A percentile compares a stretch with the other conserved stretches of the same genome.
phyloP scores from a whole-genome alignment of 2,888 invertebrate species.

The Dryobota labecula region DNA sequence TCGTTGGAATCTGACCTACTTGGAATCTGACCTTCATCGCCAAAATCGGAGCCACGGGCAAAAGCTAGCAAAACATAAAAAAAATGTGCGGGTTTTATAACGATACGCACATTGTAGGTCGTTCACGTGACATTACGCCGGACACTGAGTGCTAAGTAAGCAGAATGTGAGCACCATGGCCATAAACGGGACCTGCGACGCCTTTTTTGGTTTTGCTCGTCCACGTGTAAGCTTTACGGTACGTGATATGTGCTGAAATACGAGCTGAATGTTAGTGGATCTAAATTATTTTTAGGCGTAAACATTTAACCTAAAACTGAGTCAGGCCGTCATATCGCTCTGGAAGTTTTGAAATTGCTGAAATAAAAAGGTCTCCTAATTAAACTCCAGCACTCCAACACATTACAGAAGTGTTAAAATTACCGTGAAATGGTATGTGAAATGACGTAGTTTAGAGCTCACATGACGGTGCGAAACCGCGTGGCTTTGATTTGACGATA shows the following conservation, averaged over 20 bases:
- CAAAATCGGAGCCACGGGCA: too few species aligned
- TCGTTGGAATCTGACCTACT: too few species aligned
- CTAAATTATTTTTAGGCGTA: not conserved
- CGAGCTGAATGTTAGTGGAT: not conserved
- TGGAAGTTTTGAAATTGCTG: not conserved
- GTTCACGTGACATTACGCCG: constrained; percentile 11
- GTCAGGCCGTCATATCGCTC: not conserved
- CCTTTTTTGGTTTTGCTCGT: constrained; percentile 1
- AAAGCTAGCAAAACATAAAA: too few species aligned
- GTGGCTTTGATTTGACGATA: not conserved
- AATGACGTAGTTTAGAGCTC: not conserved
- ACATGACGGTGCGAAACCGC: not conserved
- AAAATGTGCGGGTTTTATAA: constrained; percentile 18
- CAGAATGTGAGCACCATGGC: not conserved
- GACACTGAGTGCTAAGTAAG: not conserved
- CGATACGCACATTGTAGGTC: constrained; percentile 41
- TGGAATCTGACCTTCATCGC: too few species aligned
- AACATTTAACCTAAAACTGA: not conserved
- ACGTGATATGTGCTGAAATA: constrained; percentile 4
- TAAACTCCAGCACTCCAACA: too few species aligned
- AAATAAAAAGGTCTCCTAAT: not conserved
- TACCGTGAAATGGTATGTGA: not conserved
- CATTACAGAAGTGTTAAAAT: not conserved
- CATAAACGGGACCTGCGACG: not conserved
- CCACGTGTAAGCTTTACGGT: constrained; percentile 19